These are phyloP conservation scores for Semnornis frantzii DNA, from an alignment of 2,113 vertebrate genomes.

Conservation along the genomic window DNA sequence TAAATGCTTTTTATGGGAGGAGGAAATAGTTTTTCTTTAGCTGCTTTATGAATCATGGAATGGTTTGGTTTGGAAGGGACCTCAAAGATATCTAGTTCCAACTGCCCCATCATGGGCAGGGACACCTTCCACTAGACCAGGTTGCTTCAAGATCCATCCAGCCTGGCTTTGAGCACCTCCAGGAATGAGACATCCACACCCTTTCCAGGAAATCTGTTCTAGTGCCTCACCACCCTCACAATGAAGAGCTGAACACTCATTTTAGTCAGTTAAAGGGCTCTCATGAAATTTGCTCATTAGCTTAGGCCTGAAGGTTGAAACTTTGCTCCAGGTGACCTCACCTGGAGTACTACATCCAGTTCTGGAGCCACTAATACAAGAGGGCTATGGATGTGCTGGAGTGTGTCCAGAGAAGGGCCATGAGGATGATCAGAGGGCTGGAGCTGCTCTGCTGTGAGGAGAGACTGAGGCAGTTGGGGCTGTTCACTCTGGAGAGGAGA, in stretches of 20 bases:
- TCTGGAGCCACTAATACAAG: too few relatives aligned
- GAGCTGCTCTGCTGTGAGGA: too few relatives aligned
- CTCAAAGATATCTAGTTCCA: neutral
- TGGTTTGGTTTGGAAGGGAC: neutral
- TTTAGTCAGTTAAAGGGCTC: neutral
- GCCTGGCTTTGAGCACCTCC: neutral
- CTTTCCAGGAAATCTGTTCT: neutral
- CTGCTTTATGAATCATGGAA: neutral
- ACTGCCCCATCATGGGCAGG: neutral
- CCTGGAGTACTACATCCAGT: too few relatives aligned
- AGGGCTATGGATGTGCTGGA: too few relatives aligned
- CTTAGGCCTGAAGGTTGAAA: neutral
- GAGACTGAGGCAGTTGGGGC: too few relatives aligned
- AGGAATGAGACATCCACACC: neutral
- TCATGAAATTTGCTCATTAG: rapidly evolving
- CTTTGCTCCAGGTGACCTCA: neutral
- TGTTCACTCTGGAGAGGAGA: too few relatives aligned
- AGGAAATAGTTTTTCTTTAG: neutral
- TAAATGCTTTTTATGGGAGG: neutral
- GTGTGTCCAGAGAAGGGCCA: too few relatives aligned
- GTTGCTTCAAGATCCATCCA: neutral
- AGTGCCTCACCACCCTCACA: neutral
- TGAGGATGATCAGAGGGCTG: too few relatives aligned
- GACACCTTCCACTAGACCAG: neutral
- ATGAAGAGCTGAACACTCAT: neutral